Evolutionary conservation across 2,113 vertebrate genomes (phyloP), one percentile per base, ranked within the genome.

Genomic region (Pygoscelis antarcticus): DNA sequence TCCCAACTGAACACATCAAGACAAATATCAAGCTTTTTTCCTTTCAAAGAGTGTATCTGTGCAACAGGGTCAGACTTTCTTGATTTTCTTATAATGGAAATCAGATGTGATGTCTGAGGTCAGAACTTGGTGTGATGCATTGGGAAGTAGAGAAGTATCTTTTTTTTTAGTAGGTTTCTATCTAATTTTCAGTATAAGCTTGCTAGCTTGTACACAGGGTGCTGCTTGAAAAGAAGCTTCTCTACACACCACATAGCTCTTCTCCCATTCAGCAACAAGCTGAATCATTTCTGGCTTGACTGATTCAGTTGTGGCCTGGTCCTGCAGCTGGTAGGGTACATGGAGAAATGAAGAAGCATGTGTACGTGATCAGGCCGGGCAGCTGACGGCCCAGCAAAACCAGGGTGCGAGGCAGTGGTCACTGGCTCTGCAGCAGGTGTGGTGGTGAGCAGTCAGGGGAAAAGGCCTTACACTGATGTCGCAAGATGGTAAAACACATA

Each of bases 201-300:
- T 70, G 10, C 49, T 82, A n/a, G 51, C 16, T 84, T 58, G 27
- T 60, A 2, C 23, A 1, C 21, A 34, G 25, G 5, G 3, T 76
- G 10, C 29, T 58, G 42, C 47, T 94, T 85, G 82, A 36, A 78
- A 49, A 62, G 14, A 32, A 42, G 23, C n/a, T 85, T 44, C 57
- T 60, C 27, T 54, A 5, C 6, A 3, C 17, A 22, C 27, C 16
- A 7, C 0, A 0, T 72, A 16, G 16, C 5, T 65, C 58, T 66
- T 60, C 29, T 78, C 21, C 49, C 26, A 4, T 52, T 51, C 38
- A 66, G 47, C 57, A 58, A 6, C 23, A 36, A 83, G 55, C 40
- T 49, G 23, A 80, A 32, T 44, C 52, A 5, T 47, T 51, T n/a
- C n/a, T 79, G 70, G 11, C 66, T 40, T 40, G 5, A 13, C 60